Percentiles rank a stretch among this genome's conserved stretches.
Conservation (phyloP, 2,113 vertebrate genomes). For the Megatriorchis doriae region DNA sequence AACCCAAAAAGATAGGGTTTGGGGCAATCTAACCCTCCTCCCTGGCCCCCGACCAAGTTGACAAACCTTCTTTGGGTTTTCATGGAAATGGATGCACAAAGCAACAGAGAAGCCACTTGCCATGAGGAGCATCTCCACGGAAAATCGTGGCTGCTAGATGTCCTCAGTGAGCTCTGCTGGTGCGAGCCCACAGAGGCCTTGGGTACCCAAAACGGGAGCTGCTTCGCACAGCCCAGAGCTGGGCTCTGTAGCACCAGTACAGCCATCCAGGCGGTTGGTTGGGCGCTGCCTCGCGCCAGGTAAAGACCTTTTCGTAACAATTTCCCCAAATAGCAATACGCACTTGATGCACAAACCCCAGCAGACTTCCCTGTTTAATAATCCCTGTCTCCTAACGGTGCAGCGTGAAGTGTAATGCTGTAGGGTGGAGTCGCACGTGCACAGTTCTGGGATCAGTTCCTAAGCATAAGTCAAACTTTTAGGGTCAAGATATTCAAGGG, state of each 20-base stretch:
- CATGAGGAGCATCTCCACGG: background rate
- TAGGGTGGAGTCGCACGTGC: fast-evolving
- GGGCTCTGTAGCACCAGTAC: background rate
- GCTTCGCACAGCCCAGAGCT: background rate
- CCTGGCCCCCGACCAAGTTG: fast-evolving
- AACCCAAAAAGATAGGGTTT: background rate
- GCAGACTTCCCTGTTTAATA: fast-evolving
- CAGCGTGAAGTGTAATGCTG: background rate
- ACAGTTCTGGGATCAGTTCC: fast-evolving
- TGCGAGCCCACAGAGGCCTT: fast-evolving
- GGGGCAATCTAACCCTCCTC: background rate
- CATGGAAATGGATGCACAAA: background rate
- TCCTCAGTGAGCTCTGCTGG: background rate
- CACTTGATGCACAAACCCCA: background rate
- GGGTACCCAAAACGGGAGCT: background rate
- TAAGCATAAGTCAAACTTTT: fast-evolving
- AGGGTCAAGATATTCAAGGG: background rate
- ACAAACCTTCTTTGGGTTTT: background rate
- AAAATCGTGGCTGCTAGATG: fast-evolving
- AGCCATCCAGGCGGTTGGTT: fast-evolving
- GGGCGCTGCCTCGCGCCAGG: fast-evolving
- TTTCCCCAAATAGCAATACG: fast-evolving
- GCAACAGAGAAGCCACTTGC: background rate
- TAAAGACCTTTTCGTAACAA: background rate
- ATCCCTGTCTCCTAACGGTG: background rate